Evolutionary conservation across 1,140 invertebrate genomes (phyloP).

Genomic region (Coenobita brevimanus): DNA sequence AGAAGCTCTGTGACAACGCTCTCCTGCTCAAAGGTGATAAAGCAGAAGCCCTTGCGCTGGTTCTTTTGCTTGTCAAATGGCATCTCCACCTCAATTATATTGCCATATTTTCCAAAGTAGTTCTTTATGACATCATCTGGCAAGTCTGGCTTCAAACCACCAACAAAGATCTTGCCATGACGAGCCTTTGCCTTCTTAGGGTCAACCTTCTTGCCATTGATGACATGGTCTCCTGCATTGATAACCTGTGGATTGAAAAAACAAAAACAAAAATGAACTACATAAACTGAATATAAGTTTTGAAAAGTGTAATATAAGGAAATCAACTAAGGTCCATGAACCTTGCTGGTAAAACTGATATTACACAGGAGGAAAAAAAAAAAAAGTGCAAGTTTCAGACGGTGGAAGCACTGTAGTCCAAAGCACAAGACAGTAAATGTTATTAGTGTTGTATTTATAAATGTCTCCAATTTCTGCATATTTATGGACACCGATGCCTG

Average conservation of each 20-base stretch:
- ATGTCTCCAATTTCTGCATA: no score
- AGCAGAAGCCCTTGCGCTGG: constrained; percentile 95
- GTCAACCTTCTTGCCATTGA: constrained; percentile 95
- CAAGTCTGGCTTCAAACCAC: constrained; percentile 90
- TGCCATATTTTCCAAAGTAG: constrained; percentile 93
- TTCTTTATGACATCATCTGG: constrained; percentile 93
- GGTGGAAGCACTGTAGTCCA: no score
- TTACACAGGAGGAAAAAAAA: no score
- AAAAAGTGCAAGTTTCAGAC: no score
- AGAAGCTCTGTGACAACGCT: constrained; percentile 92
- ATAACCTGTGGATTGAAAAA: constrained; percentile 77
- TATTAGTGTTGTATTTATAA: no score
- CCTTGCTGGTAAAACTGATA: no score
- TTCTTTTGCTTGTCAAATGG: constrained; percentile 97
- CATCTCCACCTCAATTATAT: constrained; percentile 93
- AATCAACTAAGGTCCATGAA: no score
- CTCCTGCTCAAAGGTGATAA: constrained; percentile 95
- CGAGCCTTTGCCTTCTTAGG: constrained; percentile 95
- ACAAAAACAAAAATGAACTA: no score
- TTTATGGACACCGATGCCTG: no score
- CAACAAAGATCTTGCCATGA: constrained; percentile 96
- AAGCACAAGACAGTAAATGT: no score
- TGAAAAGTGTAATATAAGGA: no score
- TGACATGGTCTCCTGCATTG: constrained; percentile 85
- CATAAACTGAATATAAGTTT: no score